Evolutionary conservation across 2,888 invertebrate genomes (phyloP), one percentile per base, ranked within the genome.

Genomic region (Bhutanitis thaidina): DNA sequence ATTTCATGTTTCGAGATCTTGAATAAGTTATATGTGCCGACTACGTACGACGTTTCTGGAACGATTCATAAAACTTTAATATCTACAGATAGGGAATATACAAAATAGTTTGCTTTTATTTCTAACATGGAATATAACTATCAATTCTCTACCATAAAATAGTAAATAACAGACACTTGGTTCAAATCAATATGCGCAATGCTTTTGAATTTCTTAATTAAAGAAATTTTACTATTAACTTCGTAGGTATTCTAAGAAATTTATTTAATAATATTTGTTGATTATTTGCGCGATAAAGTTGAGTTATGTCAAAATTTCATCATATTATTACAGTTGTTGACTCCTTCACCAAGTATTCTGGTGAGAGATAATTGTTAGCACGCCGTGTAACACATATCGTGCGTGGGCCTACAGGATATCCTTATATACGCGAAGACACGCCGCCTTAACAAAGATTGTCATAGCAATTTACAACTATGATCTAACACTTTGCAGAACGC

Each of bases 361-460:
- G 20, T 35, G 5, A 49, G 52, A 32, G 44, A 56, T 57, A 56
- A 55, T 55, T 57, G 35, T 53, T 49, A 15, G 44, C 45, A 52
- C 38, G 55, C 27, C 47, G 65, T 59, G 66, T 74, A 73, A 77
- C 74, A 67, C 64, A 74, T 20, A 20, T 70, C 43, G 54, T 39
- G 65, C 65, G 86, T 85, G 72, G 85, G 82, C 60, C 64, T 69
- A 67, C 62, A 76, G 87, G 88, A 88, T 69, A 80, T 88, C 87
- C 87, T 87, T 58, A 85, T 87, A 82, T 72, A 76, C 68, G 73
- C 73, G 80, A 77, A 82, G 80, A 85, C 82, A 75, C 67, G 71
- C 65, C 65, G 69, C 67, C 64, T 69, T 64, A 74, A 71, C 74
- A 61, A 77, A 70, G 74, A 78, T 77, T 77, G 74, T 77, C 75